Conservation (phyloP, 1,140 invertebrate genomes). For the Drosophila punjabiensis region DNA sequence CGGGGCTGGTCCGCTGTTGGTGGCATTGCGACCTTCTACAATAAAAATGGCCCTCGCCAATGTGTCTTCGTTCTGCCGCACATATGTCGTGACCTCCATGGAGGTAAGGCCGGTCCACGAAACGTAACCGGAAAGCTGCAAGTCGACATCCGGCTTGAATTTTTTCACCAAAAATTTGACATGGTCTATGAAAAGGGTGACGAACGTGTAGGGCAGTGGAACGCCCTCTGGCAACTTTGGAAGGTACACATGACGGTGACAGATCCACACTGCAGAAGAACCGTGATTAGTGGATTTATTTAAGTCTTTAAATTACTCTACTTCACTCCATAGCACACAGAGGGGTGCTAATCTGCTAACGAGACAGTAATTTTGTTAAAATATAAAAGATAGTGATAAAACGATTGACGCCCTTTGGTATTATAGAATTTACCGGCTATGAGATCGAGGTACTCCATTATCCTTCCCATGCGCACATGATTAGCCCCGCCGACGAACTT, state of each 20-base stretch:
- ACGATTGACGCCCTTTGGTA: not conserved
- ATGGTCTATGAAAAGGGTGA: slow-evolving; percentile 91
- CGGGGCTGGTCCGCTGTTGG: slow-evolving; percentile 87
- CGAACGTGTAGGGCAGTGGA: slow-evolving; percentile 89
- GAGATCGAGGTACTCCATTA: slow-evolving; percentile 93
- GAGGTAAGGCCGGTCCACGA: slow-evolving; percentile 91
- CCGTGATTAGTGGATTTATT: not conserved
- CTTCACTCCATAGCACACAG: not conserved
- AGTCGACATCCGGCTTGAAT: slow-evolving; percentile 87
- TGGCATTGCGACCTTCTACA: slow-evolving; percentile 90
- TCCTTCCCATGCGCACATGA: slow-evolving; percentile 89
- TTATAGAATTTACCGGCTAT: slow-evolving; percentile 88
- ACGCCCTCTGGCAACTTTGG: slow-evolving; percentile 86
- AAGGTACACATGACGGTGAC: slow-evolving; percentile 89
- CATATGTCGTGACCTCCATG: slow-evolving; percentile 89
- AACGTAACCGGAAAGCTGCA: slow-evolving; percentile 90
- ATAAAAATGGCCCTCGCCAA: slow-evolving; percentile 89
- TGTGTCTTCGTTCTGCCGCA: slow-evolving; percentile 86
- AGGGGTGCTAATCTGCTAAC: not conserved
- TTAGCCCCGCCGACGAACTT: slow-evolving; percentile 89
- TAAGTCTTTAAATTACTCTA: not conserved
- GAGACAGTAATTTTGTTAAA: not conserved
- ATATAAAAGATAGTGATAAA: not conserved
- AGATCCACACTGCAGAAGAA: slow-evolving; percentile 86
- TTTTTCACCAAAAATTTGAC: slow-evolving; percentile 85